phyloP scores from a whole-genome alignment of 2,797 vertebrate genomes.

The Prionace glauca region DNA sequence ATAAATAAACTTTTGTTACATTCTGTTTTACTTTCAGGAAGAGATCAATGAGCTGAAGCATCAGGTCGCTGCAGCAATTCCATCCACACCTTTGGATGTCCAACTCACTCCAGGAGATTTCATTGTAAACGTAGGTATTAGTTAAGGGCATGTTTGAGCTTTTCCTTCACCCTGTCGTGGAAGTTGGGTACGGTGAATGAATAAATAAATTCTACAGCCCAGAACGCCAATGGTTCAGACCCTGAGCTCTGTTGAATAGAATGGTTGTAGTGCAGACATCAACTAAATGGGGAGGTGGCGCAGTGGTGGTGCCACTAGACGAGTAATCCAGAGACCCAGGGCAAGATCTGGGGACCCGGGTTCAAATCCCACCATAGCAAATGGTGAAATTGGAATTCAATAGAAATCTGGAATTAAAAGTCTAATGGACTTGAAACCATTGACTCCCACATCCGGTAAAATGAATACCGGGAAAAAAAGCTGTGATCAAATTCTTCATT shows the following conservation, averaged over 20 bases:
- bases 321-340: too few relatives aligned
- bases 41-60: slow-evolving; percentile 45
- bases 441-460: too few relatives aligned
- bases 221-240: neutral
- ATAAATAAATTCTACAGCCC: too few relatives aligned
- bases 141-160: neutral
- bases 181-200: neutral
- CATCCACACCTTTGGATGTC: slow-evolving; percentile 46
- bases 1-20: neutral
- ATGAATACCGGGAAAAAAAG: too few relatives aligned
- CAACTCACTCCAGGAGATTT: slow-evolving; percentile 73
- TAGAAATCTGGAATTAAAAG: too few relatives aligned
- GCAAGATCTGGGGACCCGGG: too few relatives aligned
- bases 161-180: neutral
- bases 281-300: neutral
- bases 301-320: too few relatives aligned
- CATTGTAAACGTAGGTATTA: slow-evolving; percentile 67
- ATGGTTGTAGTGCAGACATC: neutral
- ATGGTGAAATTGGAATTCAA: too few relatives aligned
- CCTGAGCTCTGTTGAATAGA: neutral
- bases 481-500: neutral
- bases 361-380: too few relatives aligned
- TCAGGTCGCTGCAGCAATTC: slow-evolving; percentile 58
- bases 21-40: slow-evolving; percentile 52
- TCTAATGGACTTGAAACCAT: too few relatives aligned